Conservation (phyloP, 2,797 vertebrate genomes). For the Apogon hyalosoma region DNA sequence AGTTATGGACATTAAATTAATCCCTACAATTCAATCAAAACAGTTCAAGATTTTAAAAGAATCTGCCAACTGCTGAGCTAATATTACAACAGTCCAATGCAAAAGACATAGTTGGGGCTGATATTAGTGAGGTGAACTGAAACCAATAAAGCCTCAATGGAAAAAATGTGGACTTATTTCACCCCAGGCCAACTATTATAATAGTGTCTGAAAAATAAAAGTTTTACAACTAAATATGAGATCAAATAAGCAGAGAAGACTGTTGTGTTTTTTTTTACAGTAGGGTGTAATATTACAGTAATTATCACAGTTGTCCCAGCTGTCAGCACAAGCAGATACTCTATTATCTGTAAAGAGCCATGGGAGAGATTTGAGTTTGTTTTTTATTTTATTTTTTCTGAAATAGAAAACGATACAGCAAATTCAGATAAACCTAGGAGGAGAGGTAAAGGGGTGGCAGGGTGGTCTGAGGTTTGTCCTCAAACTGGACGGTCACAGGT, state of each 20-base stretch:
- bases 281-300: conserved; percentile 6
- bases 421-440: conserved; percentile 34
- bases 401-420: conserved; percentile 37
- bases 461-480: conserved; percentile 32
- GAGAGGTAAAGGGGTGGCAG: background rate
- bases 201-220: conserved; percentile 16
- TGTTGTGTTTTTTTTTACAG: background rate
- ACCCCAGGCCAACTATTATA: conserved; percentile 13
- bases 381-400: conserved; percentile 9
- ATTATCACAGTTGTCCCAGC: conserved; percentile 16
- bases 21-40: conserved; percentile 35
- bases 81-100: conserved; percentile 33
- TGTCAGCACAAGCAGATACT: conserved; percentile 15
- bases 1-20: conserved; percentile 43
- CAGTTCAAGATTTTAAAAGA: conserved; percentile 23
- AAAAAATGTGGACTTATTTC: conserved; percentile 32
- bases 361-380: conserved; percentile 25
- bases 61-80: conserved; percentile 51
- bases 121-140: conserved; percentile 17
- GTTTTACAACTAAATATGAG: conserved; percentile 22
- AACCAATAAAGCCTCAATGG: conserved; percentile 22
- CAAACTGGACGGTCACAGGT: conserved; percentile 21
- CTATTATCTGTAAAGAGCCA: conserved; percentile 22
- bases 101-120: conserved; percentile 40
- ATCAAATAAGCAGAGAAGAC: background rate